These are phyloP conservation scores for Sinocyclocheilus maitianheensis DNA, from an alignment of 2,113 vertebrate genomes.

Conservation along the genomic window DNA sequence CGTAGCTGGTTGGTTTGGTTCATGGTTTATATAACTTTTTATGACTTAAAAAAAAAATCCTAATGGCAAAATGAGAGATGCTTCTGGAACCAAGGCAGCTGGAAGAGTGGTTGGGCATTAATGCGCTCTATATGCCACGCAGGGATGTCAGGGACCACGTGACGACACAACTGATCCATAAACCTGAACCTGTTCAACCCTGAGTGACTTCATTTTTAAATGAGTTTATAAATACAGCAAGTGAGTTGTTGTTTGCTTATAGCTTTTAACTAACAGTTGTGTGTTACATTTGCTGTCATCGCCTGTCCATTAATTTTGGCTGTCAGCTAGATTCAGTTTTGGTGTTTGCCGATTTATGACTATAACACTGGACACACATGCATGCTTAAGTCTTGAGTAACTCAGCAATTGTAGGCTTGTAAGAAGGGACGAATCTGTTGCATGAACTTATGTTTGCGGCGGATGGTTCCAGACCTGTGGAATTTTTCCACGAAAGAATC, in stretches of 20 bases:
- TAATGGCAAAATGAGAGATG: background rate
- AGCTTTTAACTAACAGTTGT: background rate
- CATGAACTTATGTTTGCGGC: conserved; percentile 65
- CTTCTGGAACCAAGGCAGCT: background rate
- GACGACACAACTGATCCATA: background rate
- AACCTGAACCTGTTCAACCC: background rate
- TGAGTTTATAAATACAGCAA: too few relatives aligned
- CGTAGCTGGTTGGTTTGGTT: background rate
- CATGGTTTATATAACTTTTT: background rate
- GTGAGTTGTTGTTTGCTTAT: background rate
- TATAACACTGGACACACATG: background rate
- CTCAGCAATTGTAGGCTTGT: background rate
- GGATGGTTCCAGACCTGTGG: conserved; percentile 61
- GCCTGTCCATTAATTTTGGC: background rate
- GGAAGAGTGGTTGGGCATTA: background rate
- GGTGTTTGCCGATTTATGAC: background rate
- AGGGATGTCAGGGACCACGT: background rate
- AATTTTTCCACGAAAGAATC: conserved; percentile 47
- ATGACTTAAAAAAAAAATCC: too few relatives aligned
- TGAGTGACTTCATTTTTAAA: background rate
- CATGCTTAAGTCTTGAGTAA: background rate
- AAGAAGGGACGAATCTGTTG: conserved; percentile 55
- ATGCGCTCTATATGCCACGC: background rate
- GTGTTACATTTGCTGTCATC: background rate
- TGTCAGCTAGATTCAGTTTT: background rate